Evolutionary conservation across 2,797 vertebrate genomes (phyloP).

Genomic region (Botia almorhae): DNA sequence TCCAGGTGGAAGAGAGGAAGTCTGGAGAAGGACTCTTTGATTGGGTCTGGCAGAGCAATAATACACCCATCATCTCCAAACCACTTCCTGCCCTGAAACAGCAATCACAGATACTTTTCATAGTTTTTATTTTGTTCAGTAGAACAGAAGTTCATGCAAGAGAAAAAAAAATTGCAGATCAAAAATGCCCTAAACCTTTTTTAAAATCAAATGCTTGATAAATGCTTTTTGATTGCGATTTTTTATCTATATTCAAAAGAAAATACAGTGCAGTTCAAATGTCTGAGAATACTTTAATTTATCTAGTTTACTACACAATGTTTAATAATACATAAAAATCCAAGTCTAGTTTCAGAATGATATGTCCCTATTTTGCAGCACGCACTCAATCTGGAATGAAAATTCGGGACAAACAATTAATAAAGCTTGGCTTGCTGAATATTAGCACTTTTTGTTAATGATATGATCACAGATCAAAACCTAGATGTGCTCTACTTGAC

Average conservation of each 20-base stretch:
- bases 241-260: background rate
- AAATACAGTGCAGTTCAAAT: background rate
- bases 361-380: too few species aligned
- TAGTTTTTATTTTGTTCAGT: background rate
- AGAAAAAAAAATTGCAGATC: too few species aligned
- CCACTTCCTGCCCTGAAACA: slow-evolving; percentile 84
- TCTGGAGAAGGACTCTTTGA: slow-evolving; percentile 86
- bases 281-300: too few species aligned
- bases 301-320: too few species aligned
- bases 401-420: too few species aligned
- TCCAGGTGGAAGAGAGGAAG: slow-evolving; percentile 81
- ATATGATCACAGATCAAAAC: too few species aligned
- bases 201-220: background rate
- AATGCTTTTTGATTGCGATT: background rate
- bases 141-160: background rate
- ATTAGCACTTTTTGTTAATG: too few species aligned
- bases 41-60: slow-evolving; percentile 88
- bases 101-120: slow-evolving; percentile 14
- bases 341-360: too few species aligned
- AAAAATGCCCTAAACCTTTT: background rate
- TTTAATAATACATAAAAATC: too few species aligned
- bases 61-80: slow-evolving; percentile 95
- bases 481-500: too few species aligned
- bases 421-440: too few species aligned
- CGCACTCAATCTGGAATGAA: too few species aligned